Conservation (phyloP, 2,888 invertebrate genomes). For the Melanostoma mellinum region DNA sequence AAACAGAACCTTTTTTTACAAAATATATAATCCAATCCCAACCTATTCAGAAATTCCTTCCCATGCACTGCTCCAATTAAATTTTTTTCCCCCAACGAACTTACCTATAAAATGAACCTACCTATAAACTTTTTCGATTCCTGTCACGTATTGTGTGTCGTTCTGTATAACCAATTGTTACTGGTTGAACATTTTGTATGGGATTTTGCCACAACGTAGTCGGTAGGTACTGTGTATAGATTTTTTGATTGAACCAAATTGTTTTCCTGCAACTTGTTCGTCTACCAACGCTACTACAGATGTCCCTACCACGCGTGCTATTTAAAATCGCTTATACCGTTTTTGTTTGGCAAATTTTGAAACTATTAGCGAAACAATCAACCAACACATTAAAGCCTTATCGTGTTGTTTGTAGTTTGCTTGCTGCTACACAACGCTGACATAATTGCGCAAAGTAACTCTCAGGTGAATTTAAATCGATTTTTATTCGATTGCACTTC, state of each 20-base stretch:
- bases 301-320: too few relatives aligned
- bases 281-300: slow-evolving; percentile 6
- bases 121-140: slow-evolving; percentile 33
- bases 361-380: slow-evolving; percentile 28
- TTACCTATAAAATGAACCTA: slow-evolving; percentile 15
- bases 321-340: background rate
- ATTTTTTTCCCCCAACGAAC: slow-evolving; percentile 6
- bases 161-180: slow-evolving; percentile 42
- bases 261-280: slow-evolving; percentile 21
- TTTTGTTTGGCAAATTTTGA: slow-evolving; percentile 38
- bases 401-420: too few relatives aligned
- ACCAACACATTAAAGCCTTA: slow-evolving; percentile 3
- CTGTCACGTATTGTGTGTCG: slow-evolving; percentile 64
- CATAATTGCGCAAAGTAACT: slow-evolving; percentile 28
- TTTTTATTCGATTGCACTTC: slow-evolving; percentile 61
- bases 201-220: slow-evolving; percentile 19
- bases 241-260: slow-evolving; percentile 45
- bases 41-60: slow-evolving; percentile 61
- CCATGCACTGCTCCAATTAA: slow-evolving; percentile 50
- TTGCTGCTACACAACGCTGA: too few relatives aligned
- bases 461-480: slow-evolving; percentile 70
- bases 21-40: slow-evolving; percentile 3
- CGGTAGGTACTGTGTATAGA: background rate
- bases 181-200: slow-evolving; percentile 32
- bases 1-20: slow-evolving; percentile 21